phyloP scores from a whole-genome alignment of 2,113 vertebrate species.

The Prunella fulvescens region DNA sequence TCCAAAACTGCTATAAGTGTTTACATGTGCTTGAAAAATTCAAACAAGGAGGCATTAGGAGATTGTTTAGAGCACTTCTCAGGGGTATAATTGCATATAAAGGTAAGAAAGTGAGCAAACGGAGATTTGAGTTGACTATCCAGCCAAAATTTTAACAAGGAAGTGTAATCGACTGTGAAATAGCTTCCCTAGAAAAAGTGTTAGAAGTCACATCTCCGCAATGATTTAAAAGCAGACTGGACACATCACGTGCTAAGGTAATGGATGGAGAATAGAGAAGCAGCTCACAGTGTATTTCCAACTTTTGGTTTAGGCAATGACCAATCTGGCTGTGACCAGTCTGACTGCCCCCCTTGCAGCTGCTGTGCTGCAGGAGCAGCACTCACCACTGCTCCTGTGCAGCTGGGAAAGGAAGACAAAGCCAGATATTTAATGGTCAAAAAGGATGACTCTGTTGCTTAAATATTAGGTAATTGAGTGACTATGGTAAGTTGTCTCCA shows the following conservation, averaged over 20 bases:
- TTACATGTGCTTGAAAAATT: background rate
- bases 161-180: slow-evolving; percentile 55
- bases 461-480: background rate
- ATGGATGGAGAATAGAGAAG: background rate
- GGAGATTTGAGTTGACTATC: slow-evolving; percentile 18
- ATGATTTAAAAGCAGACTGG: slow-evolving; percentile 31
- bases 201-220: slow-evolving; percentile 18
- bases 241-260: background rate
- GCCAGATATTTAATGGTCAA: background rate
- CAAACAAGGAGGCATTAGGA: background rate
- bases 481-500: background rate
- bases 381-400: rapidly evolving
- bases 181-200: slow-evolving; percentile 31
- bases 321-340: rapidly evolving
- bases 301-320: background rate
- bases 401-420: background rate
- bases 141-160: slow-evolving; percentile 48
- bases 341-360: rapidly evolving
- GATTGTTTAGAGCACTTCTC: background rate
- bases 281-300: background rate
- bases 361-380: background rate
- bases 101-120: background rate
- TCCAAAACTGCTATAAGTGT: background rate
- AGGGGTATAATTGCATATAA: slow-evolving; percentile 25
- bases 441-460: background rate